Conservation (phyloP, 1,140 invertebrate genomes). For the Pseudobourletiella spinata region DNA sequence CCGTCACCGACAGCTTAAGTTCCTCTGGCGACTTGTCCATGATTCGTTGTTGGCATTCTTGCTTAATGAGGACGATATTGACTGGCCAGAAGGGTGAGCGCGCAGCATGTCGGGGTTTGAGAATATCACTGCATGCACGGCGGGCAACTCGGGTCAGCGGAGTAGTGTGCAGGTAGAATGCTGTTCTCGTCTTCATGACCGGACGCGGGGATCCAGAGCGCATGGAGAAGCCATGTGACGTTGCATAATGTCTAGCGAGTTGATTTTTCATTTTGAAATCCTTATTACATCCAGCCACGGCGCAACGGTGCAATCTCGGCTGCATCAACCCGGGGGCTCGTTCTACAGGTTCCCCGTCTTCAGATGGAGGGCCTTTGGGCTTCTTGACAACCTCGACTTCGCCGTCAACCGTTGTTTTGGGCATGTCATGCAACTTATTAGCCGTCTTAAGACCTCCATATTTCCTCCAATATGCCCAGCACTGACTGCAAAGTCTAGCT, state of each 20-base stretch:
- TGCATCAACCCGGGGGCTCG: slow-evolving; percentile 27
- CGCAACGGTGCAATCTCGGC: slow-evolving; percentile 68
- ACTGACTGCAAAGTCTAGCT: slow-evolving; percentile 80
- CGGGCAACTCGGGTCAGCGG: slow-evolving; percentile 77
- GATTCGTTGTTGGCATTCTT: slow-evolving; percentile 61
- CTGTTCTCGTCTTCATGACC: slow-evolving; percentile 92
- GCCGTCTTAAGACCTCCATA: slow-evolving; percentile 83
- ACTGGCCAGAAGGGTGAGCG: slow-evolving; percentile 77
- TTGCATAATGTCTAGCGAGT: slow-evolving; percentile 81
- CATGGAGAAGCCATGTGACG: slow-evolving; percentile 69
- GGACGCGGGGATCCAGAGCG: slow-evolving; percentile 68
- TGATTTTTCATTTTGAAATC: slow-evolving; percentile 90
- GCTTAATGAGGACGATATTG: slow-evolving; percentile 72
- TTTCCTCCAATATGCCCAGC: slow-evolving; percentile 98
- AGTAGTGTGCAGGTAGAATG: slow-evolving; percentile 86
- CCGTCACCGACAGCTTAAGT: slow-evolving; percentile 46
- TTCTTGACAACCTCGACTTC: slow-evolving; percentile 37
- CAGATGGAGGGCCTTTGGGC: slow-evolving; percentile 37
- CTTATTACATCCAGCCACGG: slow-evolving; percentile 80
- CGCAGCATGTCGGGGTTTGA: slow-evolving; percentile 74
- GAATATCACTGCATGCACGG: slow-evolving; percentile 68
- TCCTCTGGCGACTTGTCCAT: slow-evolving; percentile 51
- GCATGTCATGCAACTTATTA: slow-evolving; percentile 45
- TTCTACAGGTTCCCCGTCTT: slow-evolving; percentile 27
- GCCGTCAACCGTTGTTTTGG: slow-evolving; percentile 15